Base-by-base conservation (phyloP, 92 coral and sea anemone genomes). In the Zoanthus solanderi region DNA sequence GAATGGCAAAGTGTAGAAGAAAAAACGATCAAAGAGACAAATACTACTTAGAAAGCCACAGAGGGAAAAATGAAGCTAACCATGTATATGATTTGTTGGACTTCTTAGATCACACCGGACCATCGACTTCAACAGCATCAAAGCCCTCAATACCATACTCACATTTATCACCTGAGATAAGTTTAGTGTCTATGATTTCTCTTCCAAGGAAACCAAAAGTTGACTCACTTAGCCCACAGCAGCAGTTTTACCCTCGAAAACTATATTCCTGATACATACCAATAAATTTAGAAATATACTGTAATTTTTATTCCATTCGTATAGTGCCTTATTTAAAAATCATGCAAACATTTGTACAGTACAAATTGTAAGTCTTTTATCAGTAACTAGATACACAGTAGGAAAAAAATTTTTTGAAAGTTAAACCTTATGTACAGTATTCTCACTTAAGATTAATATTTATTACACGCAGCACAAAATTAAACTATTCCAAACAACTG, bases 131-230 rank as follows among this genome's bases (percentile, higher is more conserved):
- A 48, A 28, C 45, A 52, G 52, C 44, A 52, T 15, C 44, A 50
- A 57, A 76, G 15, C 5, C 61, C 65, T 23, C 81, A 9, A 31
- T 14, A 29, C 14, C 15, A 28, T 28, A 15, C 18, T 76, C 81
- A 76, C 42, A 76, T 45, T 47, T 80, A 66, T 74, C 91, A 57
- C 88, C 91, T 9, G 73, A 87, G 32, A 53, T 78, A 30, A 69
- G 75, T 37, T 58, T 32, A 37, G 76, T 61, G 28, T 23, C 69
- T 28, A 63, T n/a, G 69, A 87, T 93, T 63, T 93, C 94, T 34
- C 96, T 92, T 65, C 96, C 94, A 29, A 91, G 84, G 73, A 91
- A 91, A 77, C 96, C 96, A 83, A 83, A 87, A 15, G 17, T 80
- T 9, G 91, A 91, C 47, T 90, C 92, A 32, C 91, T 91, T 16